Conservation (phyloP, 2,797 vertebrate species). For the Anolis apletophallus region DNA sequence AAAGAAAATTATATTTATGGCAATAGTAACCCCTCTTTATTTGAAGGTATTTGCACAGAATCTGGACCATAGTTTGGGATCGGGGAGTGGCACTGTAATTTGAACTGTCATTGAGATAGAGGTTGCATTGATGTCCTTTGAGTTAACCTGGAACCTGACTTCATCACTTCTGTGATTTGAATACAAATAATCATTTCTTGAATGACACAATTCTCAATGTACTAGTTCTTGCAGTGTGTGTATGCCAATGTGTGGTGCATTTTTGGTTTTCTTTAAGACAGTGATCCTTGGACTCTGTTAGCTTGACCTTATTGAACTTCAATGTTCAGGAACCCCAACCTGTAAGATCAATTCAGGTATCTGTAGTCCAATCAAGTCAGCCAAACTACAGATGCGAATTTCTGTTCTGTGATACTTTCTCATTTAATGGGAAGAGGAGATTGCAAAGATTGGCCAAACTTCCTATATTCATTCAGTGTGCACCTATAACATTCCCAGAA, state of each 20-base stretch:
- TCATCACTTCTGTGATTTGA: not conserved
- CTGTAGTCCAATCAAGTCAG: no score
- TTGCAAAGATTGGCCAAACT: not conserved
- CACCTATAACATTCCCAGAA: conserved; percentile 18
- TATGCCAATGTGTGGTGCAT: not conserved
- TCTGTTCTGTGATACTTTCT: not conserved
- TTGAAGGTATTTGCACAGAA: not conserved
- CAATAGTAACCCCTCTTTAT: not conserved
- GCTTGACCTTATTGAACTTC: no score
- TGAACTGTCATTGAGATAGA: not conserved
- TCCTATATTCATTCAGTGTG: conserved; percentile 37
- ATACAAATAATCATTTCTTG: not conserved
- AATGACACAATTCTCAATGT: not conserved
- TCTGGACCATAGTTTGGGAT: not conserved
- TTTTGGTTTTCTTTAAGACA: no score
- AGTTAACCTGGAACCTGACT: not conserved
- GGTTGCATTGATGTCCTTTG: not conserved
- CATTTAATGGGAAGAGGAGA: conserved; percentile 25
- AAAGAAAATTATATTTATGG: not conserved
- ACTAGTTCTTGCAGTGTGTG: no score
- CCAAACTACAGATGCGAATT: not conserved
- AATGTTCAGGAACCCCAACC: no score
- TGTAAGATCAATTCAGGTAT: no score
- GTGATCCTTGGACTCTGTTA: not conserved
- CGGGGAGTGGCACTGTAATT: no score